Conservation (phyloP, 2,113 vertebrate genomes). For the Todiramphus saurophagus region DNA sequence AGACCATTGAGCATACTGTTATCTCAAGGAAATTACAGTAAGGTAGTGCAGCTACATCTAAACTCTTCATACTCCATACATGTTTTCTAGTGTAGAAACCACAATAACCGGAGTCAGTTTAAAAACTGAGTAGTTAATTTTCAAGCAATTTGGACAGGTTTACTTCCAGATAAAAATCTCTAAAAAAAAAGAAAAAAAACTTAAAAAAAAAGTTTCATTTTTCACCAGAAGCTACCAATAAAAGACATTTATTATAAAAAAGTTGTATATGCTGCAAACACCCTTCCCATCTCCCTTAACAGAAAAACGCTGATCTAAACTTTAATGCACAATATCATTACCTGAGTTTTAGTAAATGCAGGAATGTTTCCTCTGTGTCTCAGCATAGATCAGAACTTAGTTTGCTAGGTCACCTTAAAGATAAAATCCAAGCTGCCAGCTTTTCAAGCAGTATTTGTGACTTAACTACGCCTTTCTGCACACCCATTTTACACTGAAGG, state of each 20-base stretch:
- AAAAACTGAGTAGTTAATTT: background rate
- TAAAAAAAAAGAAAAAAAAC: background rate
- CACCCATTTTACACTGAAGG: background rate
- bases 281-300: background rate
- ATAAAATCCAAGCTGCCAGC: constrained; percentile 8
- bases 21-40: background rate
- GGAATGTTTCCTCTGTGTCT: background rate
- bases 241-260: background rate
- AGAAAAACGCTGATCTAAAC: background rate
- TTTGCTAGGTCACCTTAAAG: constrained; percentile 22
- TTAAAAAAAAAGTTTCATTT: background rate
- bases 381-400: background rate
- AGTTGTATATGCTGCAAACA: background rate
- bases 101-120: background rate
- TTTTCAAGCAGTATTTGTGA: background rate
- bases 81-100: background rate
- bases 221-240: background rate
- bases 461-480: background rate
- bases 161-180: background rate
- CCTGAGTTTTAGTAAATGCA: background rate
- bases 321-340: background rate
- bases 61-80: background rate
- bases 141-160: background rate
- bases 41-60: background rate
- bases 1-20: background rate